Conservation (phyloP, 35 echinoderm and acorn worm genomes). For the Apostichopus parvimensis region DNA sequence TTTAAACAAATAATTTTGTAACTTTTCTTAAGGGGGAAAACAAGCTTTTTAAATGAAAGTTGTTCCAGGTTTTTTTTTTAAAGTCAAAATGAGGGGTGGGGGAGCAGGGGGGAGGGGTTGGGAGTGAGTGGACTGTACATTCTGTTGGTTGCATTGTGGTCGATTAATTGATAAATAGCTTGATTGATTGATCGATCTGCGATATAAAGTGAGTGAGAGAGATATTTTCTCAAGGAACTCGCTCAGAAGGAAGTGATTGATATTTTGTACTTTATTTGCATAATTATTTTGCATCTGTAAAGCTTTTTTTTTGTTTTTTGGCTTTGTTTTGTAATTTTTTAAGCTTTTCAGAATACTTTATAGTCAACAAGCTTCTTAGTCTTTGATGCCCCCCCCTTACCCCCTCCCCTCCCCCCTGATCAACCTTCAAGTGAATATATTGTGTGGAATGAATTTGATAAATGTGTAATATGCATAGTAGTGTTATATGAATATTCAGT, state of each 20-base stretch:
- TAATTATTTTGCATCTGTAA: neutral
- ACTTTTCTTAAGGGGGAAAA: neutral
- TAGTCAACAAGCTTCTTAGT: neutral
- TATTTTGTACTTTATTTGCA: neutral
- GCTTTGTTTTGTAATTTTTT: neutral
- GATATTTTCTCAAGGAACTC: neutral
- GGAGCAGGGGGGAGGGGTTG: neutral
- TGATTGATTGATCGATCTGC: neutral
- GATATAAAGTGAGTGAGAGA: neutral
- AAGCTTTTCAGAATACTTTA: neutral
- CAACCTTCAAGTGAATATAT: too few species aligned
- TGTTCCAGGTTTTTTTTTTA: neutral
- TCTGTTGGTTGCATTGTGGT: neutral
- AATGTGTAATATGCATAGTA: too few species aligned
- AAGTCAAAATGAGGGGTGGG: neutral
- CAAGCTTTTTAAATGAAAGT: neutral
- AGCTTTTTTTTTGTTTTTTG: neutral
- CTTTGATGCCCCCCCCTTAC: too few species aligned
- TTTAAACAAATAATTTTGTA: constrained; percentile 24
- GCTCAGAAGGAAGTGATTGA: neutral
- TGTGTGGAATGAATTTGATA: too few species aligned
- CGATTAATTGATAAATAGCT: neutral
- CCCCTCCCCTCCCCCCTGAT: too few species aligned
- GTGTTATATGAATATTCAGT: too few species aligned
- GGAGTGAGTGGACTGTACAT: neutral